These are phyloP conservation scores for Basileuterus tristriatus DNA, from an alignment of 2,797 vertebrate genomes.

Conservation along the genomic window DNA sequence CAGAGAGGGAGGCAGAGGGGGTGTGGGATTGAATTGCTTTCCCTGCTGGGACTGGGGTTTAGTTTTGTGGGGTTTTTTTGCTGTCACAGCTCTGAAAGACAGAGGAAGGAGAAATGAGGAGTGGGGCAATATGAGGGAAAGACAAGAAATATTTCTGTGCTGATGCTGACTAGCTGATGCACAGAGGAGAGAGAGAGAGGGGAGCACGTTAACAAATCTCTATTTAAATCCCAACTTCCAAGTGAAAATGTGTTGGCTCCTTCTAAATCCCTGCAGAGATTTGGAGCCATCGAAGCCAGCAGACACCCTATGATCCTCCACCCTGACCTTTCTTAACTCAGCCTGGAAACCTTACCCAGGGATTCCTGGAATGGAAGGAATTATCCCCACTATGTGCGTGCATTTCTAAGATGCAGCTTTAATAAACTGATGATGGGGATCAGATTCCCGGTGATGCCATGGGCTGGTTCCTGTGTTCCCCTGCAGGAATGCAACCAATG, in stretches of 20 bases:
- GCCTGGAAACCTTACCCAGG: conserved; percentile 52
- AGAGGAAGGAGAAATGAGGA: neutral
- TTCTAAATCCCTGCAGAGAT: conserved; percentile 57
- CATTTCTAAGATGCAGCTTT: conserved; percentile 64
- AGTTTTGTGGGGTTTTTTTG: neutral
- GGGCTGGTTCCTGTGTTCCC: conserved; percentile 21
- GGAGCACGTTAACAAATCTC: neutral
- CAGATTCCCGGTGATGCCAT: conserved; percentile 40
- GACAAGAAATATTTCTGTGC: neutral
- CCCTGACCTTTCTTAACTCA: conserved; percentile 56
- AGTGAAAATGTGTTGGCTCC: conserved; percentile 69
- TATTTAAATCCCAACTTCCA: conserved; percentile 43
- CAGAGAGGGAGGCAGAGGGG: neutral
- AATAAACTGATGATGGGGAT: conserved; percentile 69
- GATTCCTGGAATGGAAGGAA: conserved; percentile 57
- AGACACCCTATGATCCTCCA: conserved; percentile 47
- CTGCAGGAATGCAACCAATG: conserved; percentile 32
- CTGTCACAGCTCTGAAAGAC: neutral
- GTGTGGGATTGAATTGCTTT: neutral
- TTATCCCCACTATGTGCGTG: conserved; percentile 60
- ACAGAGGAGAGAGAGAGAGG: neutral
- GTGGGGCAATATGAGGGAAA: neutral
- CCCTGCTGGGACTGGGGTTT: neutral
- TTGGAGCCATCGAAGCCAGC: conserved; percentile 34
- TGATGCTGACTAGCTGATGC: neutral